phyloP scores from a whole-genome alignment of 2,888 invertebrate genomes.

The Pristionchus mayeri region DNA sequence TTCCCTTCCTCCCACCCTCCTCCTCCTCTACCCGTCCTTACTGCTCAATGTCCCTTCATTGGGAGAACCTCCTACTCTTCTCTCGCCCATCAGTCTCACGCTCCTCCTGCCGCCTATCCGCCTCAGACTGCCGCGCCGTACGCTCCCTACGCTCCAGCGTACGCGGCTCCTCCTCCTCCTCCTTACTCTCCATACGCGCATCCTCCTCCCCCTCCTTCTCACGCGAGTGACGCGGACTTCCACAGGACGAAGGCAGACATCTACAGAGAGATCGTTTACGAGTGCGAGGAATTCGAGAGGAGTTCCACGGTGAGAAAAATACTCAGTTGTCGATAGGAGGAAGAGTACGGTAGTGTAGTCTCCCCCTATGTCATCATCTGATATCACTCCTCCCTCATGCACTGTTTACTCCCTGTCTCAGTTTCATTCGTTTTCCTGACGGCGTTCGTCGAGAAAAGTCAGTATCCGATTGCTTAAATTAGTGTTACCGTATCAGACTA shows the following conservation, averaged over 20 bases:
- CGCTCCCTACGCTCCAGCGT: not conserved
- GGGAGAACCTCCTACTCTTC: not conserved
- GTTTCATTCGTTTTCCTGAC: not conserved
- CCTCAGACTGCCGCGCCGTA: not conserved
- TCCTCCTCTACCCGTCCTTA: constrained; percentile 42
- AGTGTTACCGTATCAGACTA: constrained; percentile 30
- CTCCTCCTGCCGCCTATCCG: not conserved
- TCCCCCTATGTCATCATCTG: constrained; percentile 38
- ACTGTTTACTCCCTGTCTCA: constrained; percentile 6
- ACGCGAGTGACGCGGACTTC: not conserved
- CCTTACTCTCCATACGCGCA: constrained; percentile 12
- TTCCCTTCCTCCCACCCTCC: not conserved
- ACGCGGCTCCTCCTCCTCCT: not conserved
- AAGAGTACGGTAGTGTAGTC: constrained; percentile 37
- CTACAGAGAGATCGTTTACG: constrained; percentile 51
- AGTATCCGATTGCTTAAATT: not conserved
- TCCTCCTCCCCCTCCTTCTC: constrained; percentile 4
- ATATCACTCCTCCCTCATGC: not conserved
- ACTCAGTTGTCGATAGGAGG: not conserved
- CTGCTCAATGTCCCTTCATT: constrained; percentile 36
- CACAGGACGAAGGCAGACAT: constrained; percentile 47
- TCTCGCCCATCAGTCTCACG: not conserved
- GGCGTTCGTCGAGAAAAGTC: constrained; percentile 12
- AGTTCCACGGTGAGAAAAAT: constrained; percentile 45
- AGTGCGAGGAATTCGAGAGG: constrained; percentile 47